phyloP scores from a whole-genome alignment of 2,888 invertebrate genomes.

The Drosophila quinaria region DNA sequence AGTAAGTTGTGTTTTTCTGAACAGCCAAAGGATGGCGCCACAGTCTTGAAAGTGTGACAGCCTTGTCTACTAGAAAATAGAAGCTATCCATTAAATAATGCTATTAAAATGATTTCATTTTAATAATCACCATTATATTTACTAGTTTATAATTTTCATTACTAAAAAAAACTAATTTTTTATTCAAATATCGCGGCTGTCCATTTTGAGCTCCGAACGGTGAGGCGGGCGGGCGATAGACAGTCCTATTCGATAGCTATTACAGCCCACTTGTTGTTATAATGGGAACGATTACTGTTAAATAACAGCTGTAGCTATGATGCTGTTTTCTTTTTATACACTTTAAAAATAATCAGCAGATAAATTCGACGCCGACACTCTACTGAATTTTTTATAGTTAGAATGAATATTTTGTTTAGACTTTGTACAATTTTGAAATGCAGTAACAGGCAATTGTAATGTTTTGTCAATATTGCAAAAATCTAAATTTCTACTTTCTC shows the following conservation, averaged over 20 bases:
- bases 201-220: no score
- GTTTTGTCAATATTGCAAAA: no score
- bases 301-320: not conserved
- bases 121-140: no score
- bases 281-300: not conserved
- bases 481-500: constrained; percentile 6
- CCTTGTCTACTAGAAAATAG: not conserved
- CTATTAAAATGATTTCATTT: no score
- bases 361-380: not conserved
- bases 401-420: not conserved
- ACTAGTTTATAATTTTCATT: no score
- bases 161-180: no score
- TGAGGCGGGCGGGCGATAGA: no score
- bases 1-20: no score
- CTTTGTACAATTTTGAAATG: not conserved
- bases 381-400: not conserved
- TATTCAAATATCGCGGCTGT: no score
- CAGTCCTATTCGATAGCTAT: no score
- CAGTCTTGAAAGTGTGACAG: not conserved
- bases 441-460: not conserved
- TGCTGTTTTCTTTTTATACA: not conserved
- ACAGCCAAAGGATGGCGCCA: not conserved
- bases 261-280: constrained; percentile 2
- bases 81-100: no score
- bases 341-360: not conserved